Evolutionary conservation across 2,888 invertebrate genomes (phyloP).

Genomic region (Metellina segmentata): DNA sequence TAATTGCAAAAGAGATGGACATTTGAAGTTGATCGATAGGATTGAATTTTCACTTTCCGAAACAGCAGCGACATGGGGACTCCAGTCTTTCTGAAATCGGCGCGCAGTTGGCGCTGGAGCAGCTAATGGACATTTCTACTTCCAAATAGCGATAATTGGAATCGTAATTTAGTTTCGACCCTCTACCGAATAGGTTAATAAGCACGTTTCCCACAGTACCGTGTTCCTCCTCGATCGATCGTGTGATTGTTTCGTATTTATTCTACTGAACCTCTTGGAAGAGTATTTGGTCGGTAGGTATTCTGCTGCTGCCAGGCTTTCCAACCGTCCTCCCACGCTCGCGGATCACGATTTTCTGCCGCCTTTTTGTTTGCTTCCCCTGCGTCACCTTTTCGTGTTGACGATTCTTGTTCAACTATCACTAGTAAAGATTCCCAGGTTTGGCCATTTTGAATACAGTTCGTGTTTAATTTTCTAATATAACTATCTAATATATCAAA

Average conservation of each 20-base stretch:
- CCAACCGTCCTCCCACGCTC: slow-evolving; percentile 50
- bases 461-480: too few species aligned
- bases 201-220: not conserved
- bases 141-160: slow-evolving; percentile 12
- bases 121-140: not conserved
- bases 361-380: slow-evolving; percentile 7
- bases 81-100: too few species aligned
- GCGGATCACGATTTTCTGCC: slow-evolving; percentile 47
- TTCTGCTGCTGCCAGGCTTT: slow-evolving; percentile 23
- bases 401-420: not conserved
- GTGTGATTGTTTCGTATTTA: not conserved
- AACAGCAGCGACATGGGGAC: too few species aligned
- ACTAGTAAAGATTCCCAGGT: too few species aligned
- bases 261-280: not conserved
- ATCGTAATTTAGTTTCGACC: slow-evolving; percentile 26
- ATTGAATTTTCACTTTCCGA: too few species aligned
- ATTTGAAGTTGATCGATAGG: too few species aligned
- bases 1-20: too few species aligned
- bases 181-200: slow-evolving; percentile 22
- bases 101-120: too few species aligned
- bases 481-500: too few species aligned
- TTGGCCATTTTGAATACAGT: too few species aligned
- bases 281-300: slow-evolving; percentile 41
- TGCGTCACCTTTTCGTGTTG: not conserved
- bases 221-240: not conserved